Evolutionary conservation across 2,888 invertebrate genomes (phyloP), one percentile per base, ranked within the genome.

Genomic region (Andrena chrysosceles): DNA sequence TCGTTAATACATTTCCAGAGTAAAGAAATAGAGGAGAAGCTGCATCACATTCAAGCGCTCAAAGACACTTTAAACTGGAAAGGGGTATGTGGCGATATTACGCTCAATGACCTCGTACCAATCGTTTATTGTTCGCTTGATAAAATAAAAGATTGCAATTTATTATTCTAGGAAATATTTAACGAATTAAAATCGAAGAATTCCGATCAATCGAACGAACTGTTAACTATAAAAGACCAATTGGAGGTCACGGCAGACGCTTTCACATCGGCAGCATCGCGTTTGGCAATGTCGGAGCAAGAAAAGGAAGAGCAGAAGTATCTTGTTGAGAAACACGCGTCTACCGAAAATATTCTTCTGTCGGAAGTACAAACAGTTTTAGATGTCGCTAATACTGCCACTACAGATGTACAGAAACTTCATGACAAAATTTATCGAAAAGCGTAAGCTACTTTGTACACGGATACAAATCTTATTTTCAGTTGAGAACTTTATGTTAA

Each of bases 1-100:
- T 90, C 95, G 0, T 96, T 96, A 87, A 95, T 96, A 85, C 96
- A 97, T 70, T 95, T 95, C 49, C 96, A 96, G 83, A 95, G 95
- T 13, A 96, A 96, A 73, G 97, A 97, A 91, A 95, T 97, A 4
- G 96, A 96, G 74, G 96, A 96, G 70, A 96, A 97, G 85, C 95
- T 97, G 59, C 95, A 96, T 48, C 95, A 96, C 86, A 96, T 97
- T 48, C 95, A 96, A 81, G 96, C 96, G 0, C 93, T 97, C 81
- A 96, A 96, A 88, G 96, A 97, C 76, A 96, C 97, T 87, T 94
- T 96, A 85, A 95, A 95, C 0, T 95, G 95, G 88, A 95, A 96
- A 91, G 96, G 96, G 92, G 94, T 94, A 87, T 82, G 74, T 85
- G 23, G 54, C 20, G 10, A 49, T 67, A 13, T 52, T 4, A 6